A percentile compares a stretch with the other conserved stretches of the same genome.
Evolutionary conservation across 2,797 vertebrate genomes (phyloP).

Genomic region (Pantherophis alleghaniensis): DNA sequence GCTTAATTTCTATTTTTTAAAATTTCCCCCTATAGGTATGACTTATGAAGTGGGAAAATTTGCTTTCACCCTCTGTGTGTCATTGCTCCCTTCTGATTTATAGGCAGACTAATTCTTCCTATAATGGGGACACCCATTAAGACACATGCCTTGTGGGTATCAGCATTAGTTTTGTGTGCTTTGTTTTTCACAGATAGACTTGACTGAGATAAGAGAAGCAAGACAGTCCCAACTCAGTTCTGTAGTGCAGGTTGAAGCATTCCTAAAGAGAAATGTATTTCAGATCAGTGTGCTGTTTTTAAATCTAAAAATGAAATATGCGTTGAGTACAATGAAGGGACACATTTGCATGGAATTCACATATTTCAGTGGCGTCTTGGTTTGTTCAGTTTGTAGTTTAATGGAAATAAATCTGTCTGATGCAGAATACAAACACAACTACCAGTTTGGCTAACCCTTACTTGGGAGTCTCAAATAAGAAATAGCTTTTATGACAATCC

Average conservation of each 20-base stretch:
- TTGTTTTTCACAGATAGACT: neutral
- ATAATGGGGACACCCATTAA: conserved; percentile 46
- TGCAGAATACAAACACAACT: neutral
- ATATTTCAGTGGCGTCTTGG: neutral
- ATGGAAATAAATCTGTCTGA: neutral
- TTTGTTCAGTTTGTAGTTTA: neutral
- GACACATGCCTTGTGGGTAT: conserved; percentile 50
- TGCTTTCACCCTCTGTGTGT: conserved; percentile 44
- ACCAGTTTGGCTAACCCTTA: neutral
- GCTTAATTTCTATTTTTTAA: conserved; percentile 50
- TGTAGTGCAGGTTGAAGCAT: neutral
- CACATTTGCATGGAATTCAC: neutral
- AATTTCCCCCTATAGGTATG: conserved; percentile 66
- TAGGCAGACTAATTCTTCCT: conserved; percentile 55
- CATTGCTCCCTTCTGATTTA: conserved; percentile 67
- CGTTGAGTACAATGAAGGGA: neutral
- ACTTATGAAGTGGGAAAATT: conserved; percentile 38
- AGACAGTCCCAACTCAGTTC: neutral
- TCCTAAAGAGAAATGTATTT: neutral
- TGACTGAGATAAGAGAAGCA: neutral
- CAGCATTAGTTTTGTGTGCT: neutral
- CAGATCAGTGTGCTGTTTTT: neutral
- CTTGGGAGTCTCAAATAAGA: neutral
- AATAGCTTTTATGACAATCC: neutral
- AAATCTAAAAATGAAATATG: neutral